Evolutionary conservation across 2,797 vertebrate genomes (phyloP).

Genomic region (Myiotriccus ornatus): DNA sequence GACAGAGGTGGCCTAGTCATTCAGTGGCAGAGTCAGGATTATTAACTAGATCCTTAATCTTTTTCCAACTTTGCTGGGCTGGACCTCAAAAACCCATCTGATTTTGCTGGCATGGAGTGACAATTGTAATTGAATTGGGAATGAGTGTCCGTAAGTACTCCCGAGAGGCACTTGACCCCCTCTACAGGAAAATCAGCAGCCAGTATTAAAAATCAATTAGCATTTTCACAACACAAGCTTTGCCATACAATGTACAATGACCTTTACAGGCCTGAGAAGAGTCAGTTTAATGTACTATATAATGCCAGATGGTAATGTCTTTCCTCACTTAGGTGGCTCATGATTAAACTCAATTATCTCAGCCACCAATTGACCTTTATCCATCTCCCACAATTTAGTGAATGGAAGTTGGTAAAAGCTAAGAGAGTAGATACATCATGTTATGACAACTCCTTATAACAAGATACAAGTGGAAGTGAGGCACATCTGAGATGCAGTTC

Average conservation of each 20-base stretch:
- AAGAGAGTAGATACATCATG: background rate
- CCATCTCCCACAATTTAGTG: background rate
- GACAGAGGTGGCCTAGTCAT: background rate
- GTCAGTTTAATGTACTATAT: constrained; percentile 46
- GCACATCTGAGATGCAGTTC: background rate
- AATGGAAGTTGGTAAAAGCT: constrained; percentile 30
- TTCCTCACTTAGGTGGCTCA: constrained; percentile 13
- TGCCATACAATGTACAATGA: constrained; percentile 16
- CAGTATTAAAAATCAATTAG: constrained; percentile 43
- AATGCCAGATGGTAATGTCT: constrained; percentile 48
- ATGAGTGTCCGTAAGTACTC: background rate
- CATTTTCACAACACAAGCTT: constrained; percentile 4
- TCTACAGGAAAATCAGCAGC: background rate
- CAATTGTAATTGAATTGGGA: background rate
- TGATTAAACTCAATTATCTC: constrained; percentile 59
- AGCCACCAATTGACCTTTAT: constrained; percentile 58
- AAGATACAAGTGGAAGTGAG: background rate
- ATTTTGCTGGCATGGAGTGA: background rate
- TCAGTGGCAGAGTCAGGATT: background rate
- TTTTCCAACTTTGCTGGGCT: background rate
- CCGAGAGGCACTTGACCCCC: background rate
- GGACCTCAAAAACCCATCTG: background rate
- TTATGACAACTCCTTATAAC: background rate
- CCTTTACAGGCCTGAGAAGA: constrained; percentile 41
- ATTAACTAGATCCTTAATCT: background rate